phyloP scores from a whole-genome alignment of 1,140 invertebrate genomes.

The Trypoxylus dichotomus region DNA sequence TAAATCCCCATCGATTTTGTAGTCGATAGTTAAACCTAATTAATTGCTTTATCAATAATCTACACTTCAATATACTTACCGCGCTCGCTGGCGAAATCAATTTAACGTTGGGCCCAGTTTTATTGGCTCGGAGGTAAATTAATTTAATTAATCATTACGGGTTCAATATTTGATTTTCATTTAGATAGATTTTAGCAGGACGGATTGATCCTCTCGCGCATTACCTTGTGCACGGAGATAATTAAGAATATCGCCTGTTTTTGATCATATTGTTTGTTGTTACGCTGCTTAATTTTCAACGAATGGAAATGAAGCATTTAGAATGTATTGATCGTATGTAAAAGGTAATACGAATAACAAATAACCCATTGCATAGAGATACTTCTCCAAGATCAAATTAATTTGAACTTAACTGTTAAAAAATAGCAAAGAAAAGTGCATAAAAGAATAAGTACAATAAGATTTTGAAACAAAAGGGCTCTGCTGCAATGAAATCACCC shows the following conservation, averaged over 20 bases:
- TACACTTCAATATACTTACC: conserved; percentile 29
- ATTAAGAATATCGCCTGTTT: not conserved
- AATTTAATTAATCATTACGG: conserved; percentile 27
- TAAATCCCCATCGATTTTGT: conserved; percentile 30
- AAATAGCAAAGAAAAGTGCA: no score
- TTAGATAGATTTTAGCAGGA: conserved; percentile 4
- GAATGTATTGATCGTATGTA: no score
- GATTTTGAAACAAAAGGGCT: no score
- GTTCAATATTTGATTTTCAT: conserved; percentile 18
- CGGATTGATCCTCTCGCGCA: not conserved
- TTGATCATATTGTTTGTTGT: no score
- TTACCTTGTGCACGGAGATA: not conserved
- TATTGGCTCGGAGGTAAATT: conserved; percentile 10
- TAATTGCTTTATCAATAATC: conserved; percentile 30
- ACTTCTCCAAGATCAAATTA: no score
- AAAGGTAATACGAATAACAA: no score
- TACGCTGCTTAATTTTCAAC: no score
- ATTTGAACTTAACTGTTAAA: no score
- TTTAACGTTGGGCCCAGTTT: not conserved
- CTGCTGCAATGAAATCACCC: no score
- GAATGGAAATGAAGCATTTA: no score
- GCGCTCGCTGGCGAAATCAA: not conserved
- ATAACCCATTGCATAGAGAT: no score
- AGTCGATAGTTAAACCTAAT: conserved; percentile 30
- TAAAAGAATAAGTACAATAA: no score